Evolutionary conservation across 2,113 vertebrate genomes (phyloP), one percentile per base, ranked within the genome.

Genomic region (Bettongia penicillata): DNA sequence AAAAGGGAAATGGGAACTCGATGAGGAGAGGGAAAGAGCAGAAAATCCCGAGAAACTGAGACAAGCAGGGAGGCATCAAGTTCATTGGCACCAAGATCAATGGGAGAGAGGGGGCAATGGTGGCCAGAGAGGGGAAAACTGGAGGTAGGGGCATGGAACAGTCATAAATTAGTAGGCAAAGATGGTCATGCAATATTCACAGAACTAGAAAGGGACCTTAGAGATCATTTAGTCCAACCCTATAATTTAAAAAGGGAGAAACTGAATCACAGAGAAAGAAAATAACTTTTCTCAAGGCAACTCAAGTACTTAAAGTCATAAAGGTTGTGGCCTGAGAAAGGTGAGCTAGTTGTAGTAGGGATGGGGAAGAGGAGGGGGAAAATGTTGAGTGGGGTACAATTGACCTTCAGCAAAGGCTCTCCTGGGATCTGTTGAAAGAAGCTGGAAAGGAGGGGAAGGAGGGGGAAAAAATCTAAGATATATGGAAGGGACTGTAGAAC

Each of bases 341-440:
- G 25, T 2, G 53, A 50, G 90, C 43, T 0, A 7, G n/a, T 11
- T 25, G 0, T 2, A 28, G 47, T 37, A 22, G 14, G 16, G 2
- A 37, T 19, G 4, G 3, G 51, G 52, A 3, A 16, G 1, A 8
- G 37, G 23, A 53, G 23, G 3, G 53, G 3, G 14, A 24, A 8
- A 1, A 47, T 47, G 23, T 1, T 22, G 51, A 6, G 24, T 0
- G 25, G 51, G 26, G 26, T 48, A 68, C 43, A 51, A 16, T 19
- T n/a, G 91, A 68, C 26, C 28, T 4, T 77, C 55, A n/a, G 16
- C 96, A 95, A 93, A 93, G 84, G 94, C 89, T 93, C 93, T 84
- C 90, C 55, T 53, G 16, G 53, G 55, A 77, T 96, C 77, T 89
- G 92, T 95, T 91, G 24, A 95, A 97, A 51, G 1, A 89, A 16